These are phyloP conservation scores for Vanessa cardui DNA, from an alignment of 2,888 invertebrate genomes.

Conservation along the genomic window DNA sequence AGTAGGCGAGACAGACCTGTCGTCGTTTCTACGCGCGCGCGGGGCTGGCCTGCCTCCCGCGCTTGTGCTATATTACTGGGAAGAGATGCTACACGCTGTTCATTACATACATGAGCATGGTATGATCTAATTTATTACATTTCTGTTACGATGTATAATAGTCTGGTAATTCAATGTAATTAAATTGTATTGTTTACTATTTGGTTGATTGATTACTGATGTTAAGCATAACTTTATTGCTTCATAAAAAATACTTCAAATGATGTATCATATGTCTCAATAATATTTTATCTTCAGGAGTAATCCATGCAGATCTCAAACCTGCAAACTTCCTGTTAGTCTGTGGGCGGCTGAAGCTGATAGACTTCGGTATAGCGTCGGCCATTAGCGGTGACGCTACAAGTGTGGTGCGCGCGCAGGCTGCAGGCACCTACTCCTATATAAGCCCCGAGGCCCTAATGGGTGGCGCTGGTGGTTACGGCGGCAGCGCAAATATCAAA, in stretches of 20 bases:
- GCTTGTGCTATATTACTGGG: slow-evolving; percentile 94
- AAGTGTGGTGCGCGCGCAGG: slow-evolving; percentile 91
- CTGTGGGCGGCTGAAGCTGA: slow-evolving; percentile 93
- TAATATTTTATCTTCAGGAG: slow-evolving; percentile 80
- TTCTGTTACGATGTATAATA: no score
- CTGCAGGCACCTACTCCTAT: slow-evolving; percentile 96
- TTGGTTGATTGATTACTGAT: neutral
- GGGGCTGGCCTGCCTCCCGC: slow-evolving; percentile 86
- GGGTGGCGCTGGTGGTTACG: slow-evolving; percentile 81
- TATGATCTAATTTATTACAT: slow-evolving; percentile 51
- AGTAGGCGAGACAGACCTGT: slow-evolving; percentile 94
- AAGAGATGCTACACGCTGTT: slow-evolving; percentile 96
- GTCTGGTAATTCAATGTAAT: no score
- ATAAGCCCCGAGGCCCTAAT: slow-evolving; percentile 97
- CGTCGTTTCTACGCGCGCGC: slow-evolving; percentile 86
- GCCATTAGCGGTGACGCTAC: slow-evolving; percentile 94
- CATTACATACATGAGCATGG: slow-evolving; percentile 94
- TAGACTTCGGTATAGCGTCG: slow-evolving; percentile 98
- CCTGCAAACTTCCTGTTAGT: slow-evolving; percentile 97
- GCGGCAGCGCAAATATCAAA: slow-evolving; percentile 45
- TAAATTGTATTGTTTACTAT: no score
- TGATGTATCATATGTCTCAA: no score
- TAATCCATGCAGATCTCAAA: slow-evolving; percentile 98
- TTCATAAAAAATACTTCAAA: no score
- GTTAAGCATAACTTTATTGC: neutral